Percentiles rank a stretch among this genome's conserved stretches.
Evolutionary conservation across 2,797 vertebrate genomes (phyloP).

Genomic region (Erethizon dorsatum): DNA sequence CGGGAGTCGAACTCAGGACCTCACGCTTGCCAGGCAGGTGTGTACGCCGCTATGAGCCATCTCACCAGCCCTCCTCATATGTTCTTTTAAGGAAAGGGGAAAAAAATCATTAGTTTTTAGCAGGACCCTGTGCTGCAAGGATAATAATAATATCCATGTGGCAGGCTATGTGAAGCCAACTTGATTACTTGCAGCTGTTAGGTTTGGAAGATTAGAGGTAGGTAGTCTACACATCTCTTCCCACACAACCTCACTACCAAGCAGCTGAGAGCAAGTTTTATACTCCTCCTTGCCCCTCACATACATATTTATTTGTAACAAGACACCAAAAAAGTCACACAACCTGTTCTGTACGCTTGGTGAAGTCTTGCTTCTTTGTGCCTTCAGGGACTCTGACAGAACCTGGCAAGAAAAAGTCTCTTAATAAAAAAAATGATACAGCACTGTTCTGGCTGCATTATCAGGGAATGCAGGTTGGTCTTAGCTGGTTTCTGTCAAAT

Average conservation of each 20-base stretch:
- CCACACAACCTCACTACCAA: not conserved
- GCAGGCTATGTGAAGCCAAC: not conserved
- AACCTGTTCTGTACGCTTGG: not conserved
- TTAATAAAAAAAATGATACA: not conserved
- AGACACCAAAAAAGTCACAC: not conserved
- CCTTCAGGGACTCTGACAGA: constrained; percentile 22
- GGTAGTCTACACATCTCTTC: not conserved
- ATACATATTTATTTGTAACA: constrained; percentile 5
- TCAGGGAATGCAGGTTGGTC: not conserved
- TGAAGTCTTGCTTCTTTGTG: not conserved
- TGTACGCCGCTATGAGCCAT: no score
- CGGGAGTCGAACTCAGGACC: no score
- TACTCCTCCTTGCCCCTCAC: not conserved
- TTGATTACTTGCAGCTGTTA: not conserved
- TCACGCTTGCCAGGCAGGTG: no score
- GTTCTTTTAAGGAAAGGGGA: not conserved
- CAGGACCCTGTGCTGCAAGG: not conserved
- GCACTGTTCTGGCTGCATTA: not conserved
- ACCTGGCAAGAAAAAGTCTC: not conserved
- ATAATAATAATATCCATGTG: not conserved
- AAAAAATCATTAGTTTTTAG: not conserved
- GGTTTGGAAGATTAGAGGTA: not conserved
- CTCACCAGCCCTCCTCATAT: not conserved
- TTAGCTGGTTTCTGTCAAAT: not conserved
- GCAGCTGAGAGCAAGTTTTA: not conserved